phyloP scores from a whole-genome alignment of 2,797 vertebrate genomes.

The Poeciliopsis gracilis region DNA sequence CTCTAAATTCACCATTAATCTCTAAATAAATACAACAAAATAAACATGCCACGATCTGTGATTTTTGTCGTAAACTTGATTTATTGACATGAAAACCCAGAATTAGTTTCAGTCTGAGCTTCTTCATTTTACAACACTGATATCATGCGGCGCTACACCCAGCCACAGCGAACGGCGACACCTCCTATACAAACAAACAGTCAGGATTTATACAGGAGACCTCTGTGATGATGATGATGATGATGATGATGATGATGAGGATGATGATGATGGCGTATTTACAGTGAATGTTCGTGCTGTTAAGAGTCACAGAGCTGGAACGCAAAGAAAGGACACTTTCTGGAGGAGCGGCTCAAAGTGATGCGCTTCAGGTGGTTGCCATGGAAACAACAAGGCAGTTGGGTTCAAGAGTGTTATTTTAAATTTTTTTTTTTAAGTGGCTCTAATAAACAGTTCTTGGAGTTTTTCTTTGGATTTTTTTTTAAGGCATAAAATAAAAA shows the following conservation, averaged over 20 bases:
- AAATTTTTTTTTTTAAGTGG: neutral
- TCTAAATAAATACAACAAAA: neutral
- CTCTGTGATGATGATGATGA: constrained; percentile 17
- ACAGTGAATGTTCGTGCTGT: constrained; percentile 43
- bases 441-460: neutral
- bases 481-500: neutral
- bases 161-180: constrained; percentile 63
- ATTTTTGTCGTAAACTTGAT: constrained; percentile 60
- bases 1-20: neutral
- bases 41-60: neutral
- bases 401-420: no score
- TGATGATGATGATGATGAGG: constrained; percentile 28
- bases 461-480: neutral
- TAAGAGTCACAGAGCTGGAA: constrained; percentile 47
- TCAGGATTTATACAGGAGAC: constrained; percentile 63
- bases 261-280: constrained; percentile 51
- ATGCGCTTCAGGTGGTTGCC: constrained; percentile 26
- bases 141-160: constrained; percentile 70
- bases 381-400: constrained; percentile 25
- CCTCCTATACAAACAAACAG: constrained; percentile 71
- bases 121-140: constrained; percentile 68
- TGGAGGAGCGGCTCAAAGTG: constrained; percentile 44
- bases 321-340: constrained; percentile 59
- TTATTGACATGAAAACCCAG: constrained; percentile 73
- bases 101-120: constrained; percentile 43